phyloP scores from a whole-genome alignment of 2,888 invertebrate species.

The Nomada fabriciana region DNA sequence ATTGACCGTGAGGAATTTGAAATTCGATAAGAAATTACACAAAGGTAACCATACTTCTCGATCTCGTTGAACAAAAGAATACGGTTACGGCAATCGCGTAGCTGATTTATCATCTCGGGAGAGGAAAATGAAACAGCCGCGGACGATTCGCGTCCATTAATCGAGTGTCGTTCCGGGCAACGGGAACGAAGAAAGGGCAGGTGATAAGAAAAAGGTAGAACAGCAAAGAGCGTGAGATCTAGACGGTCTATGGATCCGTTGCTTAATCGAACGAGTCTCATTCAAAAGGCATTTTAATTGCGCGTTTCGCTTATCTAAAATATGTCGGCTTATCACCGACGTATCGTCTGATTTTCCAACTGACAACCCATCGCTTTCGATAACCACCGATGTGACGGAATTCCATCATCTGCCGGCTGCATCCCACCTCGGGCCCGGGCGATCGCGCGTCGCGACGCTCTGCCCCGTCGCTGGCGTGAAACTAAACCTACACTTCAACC shows the following conservation, averaged over 20 bases:
- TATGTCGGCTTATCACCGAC: constrained; percentile 79
- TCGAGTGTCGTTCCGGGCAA: constrained; percentile 26
- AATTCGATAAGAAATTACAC: constrained; percentile 23
- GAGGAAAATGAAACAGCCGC: not conserved
- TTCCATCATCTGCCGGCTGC: constrained; percentile 72
- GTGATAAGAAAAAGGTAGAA: constrained; percentile 26
- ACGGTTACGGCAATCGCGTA: constrained; percentile 14
- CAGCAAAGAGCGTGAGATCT: constrained; percentile 28
- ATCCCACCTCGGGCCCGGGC: constrained; percentile 20
- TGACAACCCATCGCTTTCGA: constrained; percentile 77
- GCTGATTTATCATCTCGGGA: constrained; percentile 45
- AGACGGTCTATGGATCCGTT: constrained; percentile 44
- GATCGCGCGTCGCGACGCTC: not conserved
- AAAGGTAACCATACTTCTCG: not conserved
- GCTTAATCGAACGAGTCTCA: constrained; percentile 75
- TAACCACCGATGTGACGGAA: constrained; percentile 72
- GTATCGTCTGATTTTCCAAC: constrained; percentile 79
- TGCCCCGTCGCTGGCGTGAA: constrained; percentile 13
- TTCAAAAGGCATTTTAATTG: constrained; percentile 82
- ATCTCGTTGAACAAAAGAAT: constrained; percentile 41
- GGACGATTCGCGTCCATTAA: constrained; percentile 22
- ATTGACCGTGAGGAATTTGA: constrained; percentile 1
- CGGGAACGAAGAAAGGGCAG: not conserved
- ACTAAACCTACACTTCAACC: constrained; percentile 10
- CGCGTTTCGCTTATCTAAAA: constrained; percentile 80